These are phyloP conservation scores for Heteropelma amictum DNA, from an alignment of 2,888 invertebrate genomes.

Conservation along the genomic window DNA sequence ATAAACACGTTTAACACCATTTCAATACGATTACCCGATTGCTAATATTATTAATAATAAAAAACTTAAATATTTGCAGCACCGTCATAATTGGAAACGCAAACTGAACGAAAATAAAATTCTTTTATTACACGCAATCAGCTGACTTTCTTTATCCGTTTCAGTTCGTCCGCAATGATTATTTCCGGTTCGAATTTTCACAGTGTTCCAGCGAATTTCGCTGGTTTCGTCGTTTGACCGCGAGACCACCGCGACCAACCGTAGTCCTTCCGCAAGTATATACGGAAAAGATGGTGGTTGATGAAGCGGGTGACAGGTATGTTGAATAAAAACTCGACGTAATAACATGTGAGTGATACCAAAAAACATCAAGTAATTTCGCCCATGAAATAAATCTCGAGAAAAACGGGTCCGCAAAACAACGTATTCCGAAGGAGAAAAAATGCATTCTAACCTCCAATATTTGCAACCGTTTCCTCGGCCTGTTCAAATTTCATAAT, in stretches of 20 bases:
- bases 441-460: constrained; percentile 38
- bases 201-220: constrained; percentile 57
- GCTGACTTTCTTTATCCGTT: constrained; percentile 65
- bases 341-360: no score
- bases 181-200: constrained; percentile 67
- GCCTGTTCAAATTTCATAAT: neutral
- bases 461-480: neutral
- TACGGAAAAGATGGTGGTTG: constrained; percentile 71
- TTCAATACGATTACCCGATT: no score
- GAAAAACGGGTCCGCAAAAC: neutral
- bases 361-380: constrained; percentile 14
- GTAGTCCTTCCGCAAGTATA: constrained; percentile 61
- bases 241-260: no score
- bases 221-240: constrained; percentile 56
- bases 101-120: no score
- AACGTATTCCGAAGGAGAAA: no score
- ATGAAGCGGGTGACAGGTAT: constrained; percentile 77
- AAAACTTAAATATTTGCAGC: no score
- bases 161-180: neutral
- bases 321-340: constrained; percentile 63
- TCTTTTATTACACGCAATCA: no score
- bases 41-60: no score
- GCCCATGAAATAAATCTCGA: neutral
- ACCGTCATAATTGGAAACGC: no score
- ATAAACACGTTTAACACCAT: no score